Evolutionary conservation across 2,113 vertebrate species (phyloP), one percentile per base, ranked within the genome.

Genomic region (Protobothrops mucrosquamatus): DNA sequence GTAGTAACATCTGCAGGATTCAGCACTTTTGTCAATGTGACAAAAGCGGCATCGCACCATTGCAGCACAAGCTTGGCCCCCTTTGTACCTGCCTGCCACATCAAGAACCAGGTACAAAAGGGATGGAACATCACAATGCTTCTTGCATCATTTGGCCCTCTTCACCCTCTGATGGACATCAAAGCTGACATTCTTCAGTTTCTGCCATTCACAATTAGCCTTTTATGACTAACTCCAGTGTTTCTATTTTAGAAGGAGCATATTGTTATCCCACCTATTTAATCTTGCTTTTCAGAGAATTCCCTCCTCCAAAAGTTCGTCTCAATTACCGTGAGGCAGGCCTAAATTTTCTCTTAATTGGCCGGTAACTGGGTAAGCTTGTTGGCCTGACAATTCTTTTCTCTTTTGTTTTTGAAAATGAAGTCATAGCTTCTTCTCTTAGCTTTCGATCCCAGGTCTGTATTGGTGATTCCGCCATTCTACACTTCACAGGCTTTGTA

Each of bases 401-500:
- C 24, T 6, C 26, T 55, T 92, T 92, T 18, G 15, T 26, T 54
- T 92, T 74, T 61, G 18, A 29, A 64, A 15, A 1, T 3, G 57
- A 4, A 7, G 1, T 3, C 87, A 0, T 2, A 0, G 9, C 1
- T 15, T 95, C 95, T 88, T 87, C 93, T 29, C 51, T 95, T 57
- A 57, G 51, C 64, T 59, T 96, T 12, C 3, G 22, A 85, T 2
- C 0, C 51, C 89, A 89, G 18, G 94, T 85, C 0, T 20, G 20
- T 55, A 18, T 0, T n/a, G 69, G 0, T 0, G 29, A 48, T 0
- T 90, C 10, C n/a, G 29, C 10, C n/a, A 24, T 1, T 89, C 12
- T 93, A 74, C 22, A 2, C 46, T 85, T 89, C 51, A 3, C 15
- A 29, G 55, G 1, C 12, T 95, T 93, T 22, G 29, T 22, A 20